Percentiles rank a stretch among this genome's conserved stretches.
These are phyloP conservation scores for Platyscapa corneri DNA, from an alignment of 1,140 invertebrate species.

Conservation along the genomic window DNA sequence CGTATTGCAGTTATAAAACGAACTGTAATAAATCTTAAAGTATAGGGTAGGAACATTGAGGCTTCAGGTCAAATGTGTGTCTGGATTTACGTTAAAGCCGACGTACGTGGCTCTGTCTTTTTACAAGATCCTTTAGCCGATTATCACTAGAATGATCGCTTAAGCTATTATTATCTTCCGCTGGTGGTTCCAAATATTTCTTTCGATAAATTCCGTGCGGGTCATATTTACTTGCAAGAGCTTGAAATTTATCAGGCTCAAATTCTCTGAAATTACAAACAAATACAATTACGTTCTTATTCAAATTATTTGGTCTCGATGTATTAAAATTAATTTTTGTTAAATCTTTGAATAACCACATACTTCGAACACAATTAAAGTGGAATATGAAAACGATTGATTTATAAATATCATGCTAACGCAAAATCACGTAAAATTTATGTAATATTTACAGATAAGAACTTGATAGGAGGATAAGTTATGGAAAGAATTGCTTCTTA, in stretches of 20 bases:
- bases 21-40: constrained; percentile 2
- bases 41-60: constrained; percentile 15
- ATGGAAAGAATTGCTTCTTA: no score
- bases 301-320: no score
- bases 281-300: background rate
- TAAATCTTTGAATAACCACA: no score
- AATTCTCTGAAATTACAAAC: constrained; percentile 56
- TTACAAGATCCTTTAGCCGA: constrained; percentile 17
- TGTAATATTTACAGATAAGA: no score
- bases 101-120: background rate
- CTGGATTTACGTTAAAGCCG: background rate
- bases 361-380: no score
- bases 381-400: no score
- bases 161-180: constrained; percentile 55
- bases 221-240: constrained; percentile 58
- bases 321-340: no score
- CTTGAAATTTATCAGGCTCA: constrained; percentile 56
- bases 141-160: constrained; percentile 21
- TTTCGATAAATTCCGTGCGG: constrained; percentile 57
- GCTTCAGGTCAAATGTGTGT: background rate
- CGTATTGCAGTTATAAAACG: background rate
- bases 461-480: no score
- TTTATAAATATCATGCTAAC: no score
- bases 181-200: constrained; percentile 54
- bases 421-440: no score